A percentile compares a stretch with the other conserved stretches of the same genome.
Conservation (phyloP, 2,797 vertebrate genomes). For the Coranthus polyacanthus region DNA sequence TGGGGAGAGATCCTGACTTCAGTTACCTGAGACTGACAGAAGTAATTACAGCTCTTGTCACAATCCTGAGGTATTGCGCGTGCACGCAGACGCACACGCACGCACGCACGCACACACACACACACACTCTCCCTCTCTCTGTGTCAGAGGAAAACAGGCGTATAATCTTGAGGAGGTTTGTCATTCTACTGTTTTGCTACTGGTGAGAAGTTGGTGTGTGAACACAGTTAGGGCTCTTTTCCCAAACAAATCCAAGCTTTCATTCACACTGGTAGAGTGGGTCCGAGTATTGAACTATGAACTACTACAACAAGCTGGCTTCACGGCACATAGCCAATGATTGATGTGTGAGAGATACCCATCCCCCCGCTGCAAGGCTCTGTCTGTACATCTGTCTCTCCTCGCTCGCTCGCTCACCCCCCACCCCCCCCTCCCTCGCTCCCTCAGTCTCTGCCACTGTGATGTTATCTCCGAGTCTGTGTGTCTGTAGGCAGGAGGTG, state of each 20-base stretch:
- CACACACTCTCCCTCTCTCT: constrained; percentile 7
- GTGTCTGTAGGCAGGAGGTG: constrained; percentile 91
- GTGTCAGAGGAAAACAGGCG: constrained; percentile 25
- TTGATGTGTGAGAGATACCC: constrained; percentile 86
- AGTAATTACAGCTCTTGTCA: constrained; percentile 69
- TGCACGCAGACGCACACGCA: no score
- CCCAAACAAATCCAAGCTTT: constrained; percentile 47
- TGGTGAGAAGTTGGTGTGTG: constrained; percentile 40
- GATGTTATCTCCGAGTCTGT: constrained; percentile 90
- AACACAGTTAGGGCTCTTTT: constrained; percentile 57
- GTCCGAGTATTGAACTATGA: constrained; percentile 76
- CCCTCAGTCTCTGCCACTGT: constrained; percentile 84
- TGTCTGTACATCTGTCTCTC: constrained; percentile 90
- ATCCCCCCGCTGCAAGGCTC: constrained; percentile 80
- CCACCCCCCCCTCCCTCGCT: constrained; percentile 32
- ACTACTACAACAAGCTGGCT: constrained; percentile 77
- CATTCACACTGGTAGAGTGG: constrained; percentile 57
- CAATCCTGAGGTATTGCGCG: constrained; percentile 45
- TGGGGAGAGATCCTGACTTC: constrained; percentile 52
- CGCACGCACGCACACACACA: no score
- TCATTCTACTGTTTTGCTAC: constrained; percentile 24
- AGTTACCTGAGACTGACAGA: constrained; percentile 73
- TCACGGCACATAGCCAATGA: constrained; percentile 79
- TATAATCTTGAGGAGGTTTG: constrained; percentile 31
- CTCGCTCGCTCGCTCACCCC: constrained; percentile 54